Evolutionary conservation across 2,113 vertebrate genomes (phyloP), one percentile per base, ranked within the genome.

Genomic region (Prochilodus magdalenae): DNA sequence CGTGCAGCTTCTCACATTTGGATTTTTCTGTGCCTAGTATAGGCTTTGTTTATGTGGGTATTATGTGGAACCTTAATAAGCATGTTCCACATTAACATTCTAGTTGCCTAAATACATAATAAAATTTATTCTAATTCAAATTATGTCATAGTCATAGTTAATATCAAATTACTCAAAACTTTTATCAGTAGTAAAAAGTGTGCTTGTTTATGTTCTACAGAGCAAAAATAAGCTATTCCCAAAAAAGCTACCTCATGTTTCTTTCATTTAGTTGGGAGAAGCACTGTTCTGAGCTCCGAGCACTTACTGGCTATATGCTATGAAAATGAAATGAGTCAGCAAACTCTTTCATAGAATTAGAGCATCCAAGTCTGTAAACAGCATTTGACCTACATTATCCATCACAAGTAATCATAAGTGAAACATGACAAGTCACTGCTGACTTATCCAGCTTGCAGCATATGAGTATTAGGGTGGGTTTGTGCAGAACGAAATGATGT

Each of bases 361-460:
- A 67, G 30, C 16, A 67, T 2, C 18, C 18, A 22, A 7, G 30
- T 29, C 29, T 67, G 65, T 11, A 67, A 36, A 67, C 20, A 22
- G 26, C 27, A 1, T 67, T 70, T 70, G 36, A n/a, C 33, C 66
- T 44, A 70, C 24, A n/a, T 70, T 70, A 70, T 70, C 44, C 22
- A 11, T 44, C 22, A 44, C 22, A 44, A 18, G 16, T 20, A n/a
- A 24, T 44, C 66, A 22, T 44, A 44, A 44, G 66, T 24, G 27
- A 40, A 70, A 36, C 36, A 67, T 57, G 53, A 22, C 65, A 67
- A 22, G 20, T 70, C 18, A 70, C 16, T 30, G 30, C 16, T 55
- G 53, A 55, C 53, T 55, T 55, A 55, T 55, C 53, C 24, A 4
- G 0, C 53, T n/a, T 57, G 53, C 20, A 57, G 53, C 40, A 60